A percentile compares a stretch with the other conserved stretches of the same genome.
These are phyloP conservation scores for Garrulus glandarius DNA, from an alignment of 2,797 vertebrate genomes.

Conservation along the genomic window DNA sequence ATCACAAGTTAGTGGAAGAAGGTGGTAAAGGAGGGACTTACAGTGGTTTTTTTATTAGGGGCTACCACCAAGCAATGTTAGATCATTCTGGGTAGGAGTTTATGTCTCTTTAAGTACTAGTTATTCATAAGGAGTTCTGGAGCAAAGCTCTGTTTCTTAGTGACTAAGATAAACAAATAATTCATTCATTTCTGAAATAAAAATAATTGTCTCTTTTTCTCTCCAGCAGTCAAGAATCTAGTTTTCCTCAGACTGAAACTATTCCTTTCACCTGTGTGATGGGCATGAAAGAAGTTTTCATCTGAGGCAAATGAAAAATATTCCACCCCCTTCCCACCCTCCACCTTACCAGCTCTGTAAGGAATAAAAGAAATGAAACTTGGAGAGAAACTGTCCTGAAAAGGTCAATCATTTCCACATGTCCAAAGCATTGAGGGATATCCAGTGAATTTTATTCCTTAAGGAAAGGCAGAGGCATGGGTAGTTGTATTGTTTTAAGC, in stretches of 20 bases:
- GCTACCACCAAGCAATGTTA: neutral
- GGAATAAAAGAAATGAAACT: neutral
- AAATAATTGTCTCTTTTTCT: neutral
- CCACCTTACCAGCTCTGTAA: neutral
- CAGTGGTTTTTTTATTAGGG: neutral
- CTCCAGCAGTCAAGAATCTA: neutral
- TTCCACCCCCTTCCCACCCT: neutral
- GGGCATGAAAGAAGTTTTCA: neutral
- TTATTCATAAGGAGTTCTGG: neutral
- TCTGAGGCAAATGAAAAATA: neutral
- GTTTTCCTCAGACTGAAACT: neutral
- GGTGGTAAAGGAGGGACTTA: neutral
- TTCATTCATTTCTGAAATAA: neutral
- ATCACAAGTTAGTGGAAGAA: neutral
- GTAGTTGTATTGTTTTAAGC: neutral
- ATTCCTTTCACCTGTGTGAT: neutral
- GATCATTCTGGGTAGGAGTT: neutral
- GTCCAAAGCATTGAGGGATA: neutral
- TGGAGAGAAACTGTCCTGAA: neutral
- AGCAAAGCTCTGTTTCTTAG: neutral
- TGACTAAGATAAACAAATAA: neutral
- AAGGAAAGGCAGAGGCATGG: neutral
- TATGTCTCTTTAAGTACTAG: neutral
- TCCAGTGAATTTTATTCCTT: neutral
- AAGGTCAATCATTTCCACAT: neutral